A percentile compares a stretch with the other conserved stretches of the same genome.
Conservation (phyloP, 2,113 vertebrate genomes). For the Heterotilapia buettikoferi region DNA sequence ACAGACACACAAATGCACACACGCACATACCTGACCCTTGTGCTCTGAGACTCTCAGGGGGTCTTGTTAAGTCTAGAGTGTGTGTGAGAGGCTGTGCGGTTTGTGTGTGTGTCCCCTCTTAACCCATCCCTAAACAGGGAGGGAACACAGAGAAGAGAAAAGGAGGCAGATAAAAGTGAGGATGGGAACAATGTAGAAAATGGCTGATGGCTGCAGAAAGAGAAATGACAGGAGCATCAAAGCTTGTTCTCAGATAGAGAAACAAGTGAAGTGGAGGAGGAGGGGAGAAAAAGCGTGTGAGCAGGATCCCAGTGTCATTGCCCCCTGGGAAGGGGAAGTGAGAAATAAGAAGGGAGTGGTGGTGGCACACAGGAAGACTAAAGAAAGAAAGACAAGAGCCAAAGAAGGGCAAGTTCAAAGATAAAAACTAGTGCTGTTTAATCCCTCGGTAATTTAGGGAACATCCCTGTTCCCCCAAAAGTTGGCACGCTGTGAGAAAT, state of each 20-base stretch:
- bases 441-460: not conserved
- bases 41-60: conserved; percentile 58
- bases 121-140: conserved; percentile 37
- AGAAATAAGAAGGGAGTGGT: conserved; percentile 45
- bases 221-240: conserved; percentile 37
- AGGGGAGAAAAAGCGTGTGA: not conserved
- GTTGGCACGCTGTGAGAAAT: not conserved
- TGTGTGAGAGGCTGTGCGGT: conserved; percentile 6
- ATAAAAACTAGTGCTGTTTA: not conserved
- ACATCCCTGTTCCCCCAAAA: not conserved
- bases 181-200: conserved; percentile 27
- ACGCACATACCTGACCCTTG: conserved; percentile 44
- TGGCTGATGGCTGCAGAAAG: conserved; percentile 24
- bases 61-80: conserved; percentile 56
- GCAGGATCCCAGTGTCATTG: conserved; percentile 7
- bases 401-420: not conserved
- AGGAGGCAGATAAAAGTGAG: conserved; percentile 27
- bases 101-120: conserved; percentile 10
- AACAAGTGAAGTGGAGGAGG: not conserved
- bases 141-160: conserved; percentile 18
- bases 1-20: not conserved
- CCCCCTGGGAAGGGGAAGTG: conserved; percentile 25
- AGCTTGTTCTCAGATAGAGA: conserved; percentile 42
- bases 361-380: not conserved
- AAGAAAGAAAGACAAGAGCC: not conserved